phyloP scores from a whole-genome alignment of 2,888 invertebrate genomes.

The Drosophila koepferae region DNA sequence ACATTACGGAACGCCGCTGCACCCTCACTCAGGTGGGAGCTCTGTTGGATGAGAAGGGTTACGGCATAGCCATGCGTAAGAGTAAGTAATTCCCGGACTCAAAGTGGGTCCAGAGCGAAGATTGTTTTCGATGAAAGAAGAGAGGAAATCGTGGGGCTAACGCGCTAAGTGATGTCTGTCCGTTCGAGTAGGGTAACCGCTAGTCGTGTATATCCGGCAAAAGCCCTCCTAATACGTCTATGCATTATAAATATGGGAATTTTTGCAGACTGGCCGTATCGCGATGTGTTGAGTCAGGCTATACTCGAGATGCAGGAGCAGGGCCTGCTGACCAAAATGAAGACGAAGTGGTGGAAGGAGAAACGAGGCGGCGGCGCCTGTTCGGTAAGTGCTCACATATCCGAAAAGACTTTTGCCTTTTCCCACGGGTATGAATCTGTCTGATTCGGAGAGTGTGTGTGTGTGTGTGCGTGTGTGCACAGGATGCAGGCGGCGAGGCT shows the following conservation, averaged over 20 bases:
- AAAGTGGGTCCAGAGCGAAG: too few species aligned
- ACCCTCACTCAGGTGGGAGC: constrained; percentile 88
- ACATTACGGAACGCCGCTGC: constrained; percentile 89
- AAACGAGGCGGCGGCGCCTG: constrained; percentile 91
- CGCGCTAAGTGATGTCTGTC: background rate
- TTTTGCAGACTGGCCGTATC: constrained; percentile 86
- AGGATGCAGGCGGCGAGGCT: constrained; percentile 80
- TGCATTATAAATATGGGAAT: background rate
- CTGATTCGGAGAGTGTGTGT: constrained; percentile 6
- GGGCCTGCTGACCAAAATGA: constrained; percentile 91
- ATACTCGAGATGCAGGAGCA: constrained; percentile 94
- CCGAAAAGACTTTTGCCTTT: constrained; percentile 21
- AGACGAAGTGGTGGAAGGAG: constrained; percentile 96
- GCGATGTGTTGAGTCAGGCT: constrained; percentile 92
- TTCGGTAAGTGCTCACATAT: constrained; percentile 86
- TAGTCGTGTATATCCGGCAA: background rate
- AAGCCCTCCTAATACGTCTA: background rate
- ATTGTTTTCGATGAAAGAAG: too few species aligned
- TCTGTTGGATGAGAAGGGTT: constrained; percentile 90
- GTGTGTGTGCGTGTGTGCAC: constrained; percentile 56
- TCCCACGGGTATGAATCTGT: constrained; percentile 24
- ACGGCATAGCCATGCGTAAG: constrained; percentile 90
- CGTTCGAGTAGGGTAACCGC: background rate
- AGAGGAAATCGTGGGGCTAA: too few species aligned
- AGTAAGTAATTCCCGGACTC: constrained; percentile 83